Percentiles rank a stretch among this genome's conserved stretches.
Conservation (phyloP, 2,888 invertebrate genomes). For the Calliopum simillimum region DNA sequence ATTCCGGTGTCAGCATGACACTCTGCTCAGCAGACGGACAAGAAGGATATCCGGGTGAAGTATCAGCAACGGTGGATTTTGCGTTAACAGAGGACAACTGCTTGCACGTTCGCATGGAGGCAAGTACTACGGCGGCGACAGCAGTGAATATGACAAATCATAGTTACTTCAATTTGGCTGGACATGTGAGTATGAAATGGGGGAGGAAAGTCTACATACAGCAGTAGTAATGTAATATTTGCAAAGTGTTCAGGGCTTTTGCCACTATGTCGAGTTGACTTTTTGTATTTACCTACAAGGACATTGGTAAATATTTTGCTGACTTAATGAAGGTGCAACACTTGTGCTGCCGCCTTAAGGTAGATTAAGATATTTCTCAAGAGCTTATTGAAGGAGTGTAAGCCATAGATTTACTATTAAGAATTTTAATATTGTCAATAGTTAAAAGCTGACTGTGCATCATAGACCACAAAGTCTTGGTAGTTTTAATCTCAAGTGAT, state of each 20-base stretch:
- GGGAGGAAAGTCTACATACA: too few species aligned
- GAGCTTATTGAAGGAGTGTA: too few species aligned
- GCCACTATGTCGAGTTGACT: too few species aligned
- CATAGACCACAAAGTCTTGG: too few species aligned
- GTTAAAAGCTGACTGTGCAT: too few species aligned
- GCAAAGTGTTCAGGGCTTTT: too few species aligned
- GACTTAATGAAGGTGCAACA: background rate
- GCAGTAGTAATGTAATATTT: too few species aligned
- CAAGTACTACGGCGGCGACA: conserved; percentile 82
- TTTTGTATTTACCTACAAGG: background rate
- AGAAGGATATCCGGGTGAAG: conserved; percentile 90
- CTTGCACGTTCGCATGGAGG: conserved; percentile 80
- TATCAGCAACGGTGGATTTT: conserved; percentile 78
- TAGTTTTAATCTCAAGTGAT: too few species aligned
- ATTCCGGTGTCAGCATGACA: conserved; percentile 74
- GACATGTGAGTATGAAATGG: conserved; percentile 71
- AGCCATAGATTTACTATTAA: too few species aligned
- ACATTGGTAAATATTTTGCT: background rate
- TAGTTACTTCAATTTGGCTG: conserved; percentile 91
- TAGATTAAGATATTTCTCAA: too few species aligned
- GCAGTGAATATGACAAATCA: conserved; percentile 89
- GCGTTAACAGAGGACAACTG: conserved; percentile 80
- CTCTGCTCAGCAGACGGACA: conserved; percentile 83
- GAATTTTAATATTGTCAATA: too few species aligned
- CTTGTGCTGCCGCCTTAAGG: too few species aligned